phyloP scores from a whole-genome alignment of 2,888 invertebrate genomes.

The Watsonalla cultraria region DNA sequence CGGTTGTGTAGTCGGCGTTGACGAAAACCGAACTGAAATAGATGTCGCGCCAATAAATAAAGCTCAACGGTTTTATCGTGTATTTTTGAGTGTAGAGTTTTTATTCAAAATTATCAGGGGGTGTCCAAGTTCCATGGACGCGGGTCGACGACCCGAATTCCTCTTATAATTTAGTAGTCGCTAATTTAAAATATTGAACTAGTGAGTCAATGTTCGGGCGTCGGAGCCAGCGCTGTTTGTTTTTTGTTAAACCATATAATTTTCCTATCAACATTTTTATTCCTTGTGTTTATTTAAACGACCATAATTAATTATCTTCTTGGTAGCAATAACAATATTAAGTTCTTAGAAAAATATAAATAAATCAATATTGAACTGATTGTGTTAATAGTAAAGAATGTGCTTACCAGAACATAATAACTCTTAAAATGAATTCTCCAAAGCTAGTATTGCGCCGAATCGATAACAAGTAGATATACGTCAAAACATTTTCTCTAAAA shows the following conservation, averaged over 20 bases:
- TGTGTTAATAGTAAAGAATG: too few relatives aligned
- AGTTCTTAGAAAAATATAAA: too few relatives aligned
- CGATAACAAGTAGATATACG: constrained; percentile 27
- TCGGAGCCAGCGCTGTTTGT: constrained; percentile 7
- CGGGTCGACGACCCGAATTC: constrained; percentile 30
- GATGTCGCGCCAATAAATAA: constrained; percentile 64
- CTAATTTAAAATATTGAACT: constrained; percentile 43
- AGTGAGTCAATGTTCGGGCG: constrained; percentile 32
- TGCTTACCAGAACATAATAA: too few relatives aligned
- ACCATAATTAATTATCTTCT: background rate
- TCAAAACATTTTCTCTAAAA: constrained; percentile 38
- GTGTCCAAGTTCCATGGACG: constrained; percentile 23
- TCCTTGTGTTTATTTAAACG: background rate
- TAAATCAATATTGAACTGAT: too few relatives aligned
- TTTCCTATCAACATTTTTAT: background rate
- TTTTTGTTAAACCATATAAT: background rate
- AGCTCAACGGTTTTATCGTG: constrained; percentile 54
- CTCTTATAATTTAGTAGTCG: constrained; percentile 47
- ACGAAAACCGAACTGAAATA: constrained; percentile 66
- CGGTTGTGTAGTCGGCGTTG: constrained; percentile 36
- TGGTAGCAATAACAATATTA: too few relatives aligned
- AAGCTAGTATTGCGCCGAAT: constrained; percentile 4
- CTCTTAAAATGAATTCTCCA: too few relatives aligned
- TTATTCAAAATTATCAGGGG: constrained; percentile 58
- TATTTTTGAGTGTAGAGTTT: constrained; percentile 53